phyloP scores from a whole-genome alignment of 2,888 invertebrate genomes.

The Nasonovia ribisnigri region DNA sequence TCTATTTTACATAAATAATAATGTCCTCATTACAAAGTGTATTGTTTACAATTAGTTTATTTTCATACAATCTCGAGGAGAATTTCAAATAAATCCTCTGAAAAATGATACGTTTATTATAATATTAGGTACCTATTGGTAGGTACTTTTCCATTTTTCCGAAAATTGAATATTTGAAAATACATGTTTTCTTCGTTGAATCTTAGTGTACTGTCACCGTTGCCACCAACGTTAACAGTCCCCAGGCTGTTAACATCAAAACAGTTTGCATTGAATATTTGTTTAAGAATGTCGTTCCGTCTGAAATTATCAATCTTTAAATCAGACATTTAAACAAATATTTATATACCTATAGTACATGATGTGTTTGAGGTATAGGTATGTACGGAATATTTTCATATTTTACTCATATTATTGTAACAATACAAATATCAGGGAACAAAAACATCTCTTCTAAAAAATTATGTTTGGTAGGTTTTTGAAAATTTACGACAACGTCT shows the following conservation, averaged over 20 bases:
- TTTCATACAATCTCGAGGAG: neutral
- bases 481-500: neutral
- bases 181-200: neutral
- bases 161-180: neutral
- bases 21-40: neutral
- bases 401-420: neutral
- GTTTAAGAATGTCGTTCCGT: neutral
- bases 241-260: neutral
- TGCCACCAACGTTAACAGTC: neutral
- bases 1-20: conserved; percentile 1
- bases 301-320: neutral
- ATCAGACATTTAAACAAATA: neutral
- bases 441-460: neutral
- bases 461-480: neutral
- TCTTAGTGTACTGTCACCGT: neutral
- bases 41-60: conserved; percentile 27
- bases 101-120: neutral
- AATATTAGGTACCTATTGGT: neutral
- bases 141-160: neutral
- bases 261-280: neutral
- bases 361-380: neutral
- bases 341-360: neutral
- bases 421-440: neutral
- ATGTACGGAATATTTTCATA: neutral
- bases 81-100: neutral